Conservation (phyloP, 2,113 vertebrate species). For the Rhipidura dahli region DNA sequence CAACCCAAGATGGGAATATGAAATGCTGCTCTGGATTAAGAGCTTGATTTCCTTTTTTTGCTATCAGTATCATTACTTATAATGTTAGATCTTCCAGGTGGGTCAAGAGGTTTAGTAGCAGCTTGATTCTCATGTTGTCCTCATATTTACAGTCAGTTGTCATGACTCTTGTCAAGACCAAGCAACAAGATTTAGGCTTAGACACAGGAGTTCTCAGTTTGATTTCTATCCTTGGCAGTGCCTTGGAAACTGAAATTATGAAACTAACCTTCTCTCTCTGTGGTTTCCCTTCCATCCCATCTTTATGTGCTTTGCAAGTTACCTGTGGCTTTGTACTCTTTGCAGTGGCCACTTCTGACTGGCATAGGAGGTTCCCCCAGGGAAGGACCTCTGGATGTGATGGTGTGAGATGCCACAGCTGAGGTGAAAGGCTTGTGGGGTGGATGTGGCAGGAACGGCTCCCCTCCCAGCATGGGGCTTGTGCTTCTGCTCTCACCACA, state of each 20-base stretch:
- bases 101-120: background rate
- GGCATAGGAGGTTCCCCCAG: background rate
- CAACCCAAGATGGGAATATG: background rate
- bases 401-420: rapidly evolving
- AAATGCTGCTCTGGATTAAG: background rate
- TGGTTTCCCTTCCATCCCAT: background rate
- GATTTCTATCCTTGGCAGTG: background rate
- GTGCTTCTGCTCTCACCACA: rapidly evolving
- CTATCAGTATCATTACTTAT: background rate
- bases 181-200: background rate
- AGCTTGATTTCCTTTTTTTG: background rate
- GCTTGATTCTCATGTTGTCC: background rate
- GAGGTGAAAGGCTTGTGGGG: background rate
- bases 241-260: background rate
- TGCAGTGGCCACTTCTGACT: background rate
- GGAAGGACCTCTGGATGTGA: background rate
- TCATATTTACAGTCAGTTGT: background rate
- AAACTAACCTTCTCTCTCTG: background rate
- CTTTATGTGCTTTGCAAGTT: background rate
- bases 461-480: rapidly evolving
- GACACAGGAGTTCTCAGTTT: rapidly evolving
- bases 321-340: background rate
- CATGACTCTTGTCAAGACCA: background rate
- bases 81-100: background rate
- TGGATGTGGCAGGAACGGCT: background rate